A percentile compares a stretch with the other conserved stretches of the same genome.
These are phyloP conservation scores for Rhagonycha fulva DNA, from an alignment of 2,888 invertebrate species.

Conservation along the genomic window DNA sequence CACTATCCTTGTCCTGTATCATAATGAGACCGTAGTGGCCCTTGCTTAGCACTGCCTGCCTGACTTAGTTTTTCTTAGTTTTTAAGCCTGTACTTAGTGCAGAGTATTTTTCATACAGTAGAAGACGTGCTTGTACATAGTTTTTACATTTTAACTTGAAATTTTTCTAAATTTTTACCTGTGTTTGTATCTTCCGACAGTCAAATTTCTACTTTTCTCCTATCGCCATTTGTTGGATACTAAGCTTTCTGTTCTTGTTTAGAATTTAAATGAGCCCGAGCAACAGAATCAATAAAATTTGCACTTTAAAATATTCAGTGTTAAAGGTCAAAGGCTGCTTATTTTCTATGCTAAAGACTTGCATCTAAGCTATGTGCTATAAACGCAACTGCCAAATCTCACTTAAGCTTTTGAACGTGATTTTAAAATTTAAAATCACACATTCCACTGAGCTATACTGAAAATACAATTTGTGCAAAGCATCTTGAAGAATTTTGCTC, in stretches of 20 bases:
- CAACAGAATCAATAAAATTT: neutral
- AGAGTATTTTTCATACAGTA: conserved; percentile 4
- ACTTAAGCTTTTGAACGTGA: too few species aligned
- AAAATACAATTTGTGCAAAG: too few species aligned
- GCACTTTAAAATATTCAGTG: neutral
- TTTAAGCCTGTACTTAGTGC: conserved; percentile 4
- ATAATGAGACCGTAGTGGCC: conserved; percentile 43
- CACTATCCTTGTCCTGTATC: conserved; percentile 43
- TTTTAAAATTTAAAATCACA: too few species aligned
- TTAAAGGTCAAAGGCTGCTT: neutral
- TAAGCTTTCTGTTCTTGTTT: too few species aligned
- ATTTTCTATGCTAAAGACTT: neutral
- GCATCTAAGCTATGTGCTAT: neutral
- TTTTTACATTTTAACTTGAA: neutral
- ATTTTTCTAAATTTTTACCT: neutral
- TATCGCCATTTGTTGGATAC: neutral
- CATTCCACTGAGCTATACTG: too few species aligned
- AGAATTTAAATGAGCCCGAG: neutral
- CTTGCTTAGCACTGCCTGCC: conserved; percentile 53
- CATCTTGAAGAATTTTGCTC: too few species aligned
- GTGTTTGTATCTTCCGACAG: neutral
- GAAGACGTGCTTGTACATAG: neutral
- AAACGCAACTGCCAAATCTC: too few species aligned
- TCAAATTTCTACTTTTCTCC: neutral
- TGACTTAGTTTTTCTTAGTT: conserved; percentile 35